These are phyloP conservation scores for Pocillopora grandis DNA, from an alignment of 92 coral and sea anemone genomes.

Conservation along the genomic window DNA sequence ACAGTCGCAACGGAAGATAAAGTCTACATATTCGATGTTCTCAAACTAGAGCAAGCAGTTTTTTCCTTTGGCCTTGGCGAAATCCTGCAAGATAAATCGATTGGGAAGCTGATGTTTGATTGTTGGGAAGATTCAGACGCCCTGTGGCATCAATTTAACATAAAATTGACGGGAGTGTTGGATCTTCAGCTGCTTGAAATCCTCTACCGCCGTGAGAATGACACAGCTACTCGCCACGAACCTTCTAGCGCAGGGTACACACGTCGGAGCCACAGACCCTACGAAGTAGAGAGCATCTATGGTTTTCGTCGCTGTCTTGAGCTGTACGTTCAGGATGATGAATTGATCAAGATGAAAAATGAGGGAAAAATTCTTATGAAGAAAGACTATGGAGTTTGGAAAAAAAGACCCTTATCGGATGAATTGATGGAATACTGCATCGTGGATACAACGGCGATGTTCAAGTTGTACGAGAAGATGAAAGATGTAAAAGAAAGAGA, in stretches of 20 bases:
- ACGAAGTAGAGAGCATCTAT: slow-evolving; percentile 60
- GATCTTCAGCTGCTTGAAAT: slow-evolving; percentile 83
- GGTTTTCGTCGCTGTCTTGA: slow-evolving; percentile 74
- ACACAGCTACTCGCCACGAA: background rate
- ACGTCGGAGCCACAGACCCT: slow-evolving; percentile 58
- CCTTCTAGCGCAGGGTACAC: background rate
- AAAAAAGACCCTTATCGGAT: slow-evolving; percentile 57
- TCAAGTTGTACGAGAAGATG: slow-evolving; percentile 68
- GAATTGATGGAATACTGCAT: slow-evolving; percentile 65
- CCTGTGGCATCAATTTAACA: slow-evolving; percentile 67
- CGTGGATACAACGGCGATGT: slow-evolving; percentile 69
- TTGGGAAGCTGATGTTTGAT: slow-evolving; percentile 74
- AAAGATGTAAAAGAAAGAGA: slow-evolving; percentile 61
- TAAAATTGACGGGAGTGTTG: slow-evolving; percentile 66
- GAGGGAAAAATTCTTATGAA: slow-evolving; percentile 44
- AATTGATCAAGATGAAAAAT: slow-evolving; percentile 51
- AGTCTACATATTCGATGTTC: slow-evolving; percentile 71
- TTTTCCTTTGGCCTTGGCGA: slow-evolving; percentile 66
- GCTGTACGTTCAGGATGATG: slow-evolving; percentile 69
- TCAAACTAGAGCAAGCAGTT: slow-evolving; percentile 44
- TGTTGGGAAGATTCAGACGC: slow-evolving; percentile 82
- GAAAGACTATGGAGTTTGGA: slow-evolving; percentile 37
- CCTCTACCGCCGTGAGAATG: slow-evolving; percentile 64
- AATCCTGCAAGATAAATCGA: slow-evolving; percentile 67
- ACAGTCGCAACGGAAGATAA: slow-evolving; percentile 70